These are phyloP conservation scores for Oxytorus armatus DNA, from an alignment of 2,888 invertebrate species.

Conservation along the genomic window DNA sequence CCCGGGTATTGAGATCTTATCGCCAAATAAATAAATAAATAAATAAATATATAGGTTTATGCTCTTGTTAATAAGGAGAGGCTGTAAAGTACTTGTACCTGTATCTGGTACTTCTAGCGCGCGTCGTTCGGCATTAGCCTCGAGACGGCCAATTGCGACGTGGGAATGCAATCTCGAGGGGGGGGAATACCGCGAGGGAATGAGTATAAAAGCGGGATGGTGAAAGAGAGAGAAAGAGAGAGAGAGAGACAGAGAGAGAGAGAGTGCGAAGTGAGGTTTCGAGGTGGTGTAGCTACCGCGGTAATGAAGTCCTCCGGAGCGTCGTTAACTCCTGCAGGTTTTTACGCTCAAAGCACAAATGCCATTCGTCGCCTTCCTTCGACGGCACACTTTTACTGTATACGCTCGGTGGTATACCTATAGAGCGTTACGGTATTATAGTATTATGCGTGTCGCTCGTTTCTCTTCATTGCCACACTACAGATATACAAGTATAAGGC, in stretches of 20 bases:
- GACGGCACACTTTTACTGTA: slow-evolving; percentile 50
- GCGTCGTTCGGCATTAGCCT: slow-evolving; percentile 37
- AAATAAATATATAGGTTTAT: slow-evolving; percentile 2
- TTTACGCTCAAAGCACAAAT: slow-evolving; percentile 74
- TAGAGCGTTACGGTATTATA: slow-evolving; percentile 31
- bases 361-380: slow-evolving; percentile 73
- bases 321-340: slow-evolving; percentile 77
- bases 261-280: slow-evolving; percentile 15
- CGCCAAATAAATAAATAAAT: neutral
- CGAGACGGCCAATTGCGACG: slow-evolving; percentile 59
- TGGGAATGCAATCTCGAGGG: slow-evolving; percentile 48
- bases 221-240: slow-evolving; percentile 20
- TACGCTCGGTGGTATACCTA: slow-evolving; percentile 21
- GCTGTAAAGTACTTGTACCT: slow-evolving; percentile 36
- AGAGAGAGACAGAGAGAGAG: slow-evolving; percentile 15
- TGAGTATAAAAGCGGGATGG: slow-evolving; percentile 33
- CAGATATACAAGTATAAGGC: neutral
- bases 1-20: neutral
- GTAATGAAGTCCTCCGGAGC: slow-evolving; percentile 75
- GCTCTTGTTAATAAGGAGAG: slow-evolving; percentile 39
- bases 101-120: slow-evolving; percentile 16
- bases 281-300: slow-evolving; percentile 45
- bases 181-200: slow-evolving; percentile 41
- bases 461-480: slow-evolving; percentile 20
- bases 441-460: slow-evolving; percentile 38